phyloP scores from a whole-genome alignment of 2,113 vertebrate genomes.

The Albula glossodonta region DNA sequence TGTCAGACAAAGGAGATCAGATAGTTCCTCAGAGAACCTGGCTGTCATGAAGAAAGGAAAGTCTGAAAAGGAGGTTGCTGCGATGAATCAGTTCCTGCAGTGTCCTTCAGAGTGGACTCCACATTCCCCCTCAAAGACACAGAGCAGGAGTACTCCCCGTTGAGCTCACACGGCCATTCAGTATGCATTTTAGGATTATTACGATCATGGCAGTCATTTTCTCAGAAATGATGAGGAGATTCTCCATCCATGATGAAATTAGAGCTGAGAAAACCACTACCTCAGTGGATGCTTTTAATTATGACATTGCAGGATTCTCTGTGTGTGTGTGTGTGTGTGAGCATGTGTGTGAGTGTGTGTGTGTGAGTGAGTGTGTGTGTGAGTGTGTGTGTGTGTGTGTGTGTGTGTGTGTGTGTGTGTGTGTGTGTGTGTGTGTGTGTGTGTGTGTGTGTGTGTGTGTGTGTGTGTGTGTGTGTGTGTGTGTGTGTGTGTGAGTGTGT shows the following conservation, averaged over 20 bases:
- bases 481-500: background rate
- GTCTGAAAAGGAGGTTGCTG: background rate
- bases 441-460: slow-evolving; percentile 1
- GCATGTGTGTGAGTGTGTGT: slow-evolving; percentile 10
- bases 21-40: background rate
- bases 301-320: background rate
- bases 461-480: slow-evolving; percentile 12
- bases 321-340: background rate
- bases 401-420: background rate
- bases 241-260: background rate
- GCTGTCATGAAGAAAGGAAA: background rate
- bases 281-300: background rate
- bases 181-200: background rate
- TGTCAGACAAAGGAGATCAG: background rate
- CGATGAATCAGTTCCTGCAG: background rate
- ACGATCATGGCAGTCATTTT: slow-evolving; percentile 2
- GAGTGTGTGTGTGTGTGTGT: slow-evolving; percentile 10
- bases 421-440: background rate
- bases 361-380: background rate
- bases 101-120: background rate
- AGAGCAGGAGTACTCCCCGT: background rate
- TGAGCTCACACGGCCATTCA: background rate
- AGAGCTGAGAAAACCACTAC: no score
- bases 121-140: background rate
- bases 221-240: slow-evolving; percentile 7